Base-by-base conservation (phyloP, 2,113 vertebrate species). In the Hippocampus barbouri region DNA sequence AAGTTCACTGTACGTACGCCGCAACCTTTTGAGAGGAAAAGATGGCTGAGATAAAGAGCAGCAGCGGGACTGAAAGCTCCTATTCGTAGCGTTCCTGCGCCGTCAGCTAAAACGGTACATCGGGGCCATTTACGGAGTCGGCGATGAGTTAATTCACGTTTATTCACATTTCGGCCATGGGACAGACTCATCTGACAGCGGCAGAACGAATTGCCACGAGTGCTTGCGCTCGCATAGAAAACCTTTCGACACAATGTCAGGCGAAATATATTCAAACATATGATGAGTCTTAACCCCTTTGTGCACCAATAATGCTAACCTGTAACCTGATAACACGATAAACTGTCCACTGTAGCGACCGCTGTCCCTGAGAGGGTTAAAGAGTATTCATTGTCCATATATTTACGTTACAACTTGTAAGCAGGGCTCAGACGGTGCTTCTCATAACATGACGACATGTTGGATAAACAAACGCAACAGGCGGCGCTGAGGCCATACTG, bases 371-470 rank as follows among this genome's bases (percentile, higher is more conserved):
- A 34, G 5, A 34, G 4, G 30, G 30, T 34, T 34, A 87, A 90
- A 90, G 83, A 74, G 66, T 60, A 43, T 77, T 84, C 82, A 79
- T 85, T 85, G 86, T 89, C 85, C 82, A 87, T 85, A 86, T 92
- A 90, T 92, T 92, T 92, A 92, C 86, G 89, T 90, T 90, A 88
- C 78, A 78, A 76, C 78, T 83, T 85, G 84, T 85, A 82, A 88
- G 78, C 82, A 67, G 68, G 71, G 83, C 70, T 67, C 67, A 20
- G 74, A 77, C 79, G 67, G 84, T 81, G 75, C 82, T 85, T 89
- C 85, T 87, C 87, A 91, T 86, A 90, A 88, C 87, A 91, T 88
- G 83, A 87, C 83, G 76, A 79, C 78, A 84, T 51, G 79, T 71
- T 90, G 83, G 88, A 89, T 90, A 92, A 92, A 91, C 87, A 91